Conservation (phyloP, 2,113 vertebrate genomes). For the Callionymus lyra region DNA sequence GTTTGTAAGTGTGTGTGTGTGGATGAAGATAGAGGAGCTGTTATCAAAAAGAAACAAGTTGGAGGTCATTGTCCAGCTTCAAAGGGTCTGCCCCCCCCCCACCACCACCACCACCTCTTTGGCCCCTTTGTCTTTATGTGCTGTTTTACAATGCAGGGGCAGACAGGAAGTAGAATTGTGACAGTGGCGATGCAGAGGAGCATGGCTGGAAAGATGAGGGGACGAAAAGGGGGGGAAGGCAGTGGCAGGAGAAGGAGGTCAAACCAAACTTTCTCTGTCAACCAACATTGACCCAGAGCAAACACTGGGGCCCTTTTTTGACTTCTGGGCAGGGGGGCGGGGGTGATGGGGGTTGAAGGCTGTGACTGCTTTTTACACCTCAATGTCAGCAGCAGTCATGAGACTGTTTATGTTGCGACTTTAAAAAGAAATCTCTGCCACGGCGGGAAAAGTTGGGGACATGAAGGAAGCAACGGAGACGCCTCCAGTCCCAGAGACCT, state of each 20-base stretch:
- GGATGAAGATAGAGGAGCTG: constrained; percentile 12
- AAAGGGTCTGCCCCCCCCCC: constrained; percentile 26
- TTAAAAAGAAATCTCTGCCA: constrained; percentile 11
- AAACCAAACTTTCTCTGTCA: constrained; percentile 34
- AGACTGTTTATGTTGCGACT: constrained; percentile 1
- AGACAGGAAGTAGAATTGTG: constrained; percentile 39
- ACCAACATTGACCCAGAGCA: constrained; percentile 39
- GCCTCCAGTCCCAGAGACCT: constrained; percentile 6
- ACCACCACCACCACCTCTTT: neutral
- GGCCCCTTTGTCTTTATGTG: constrained; percentile 31
- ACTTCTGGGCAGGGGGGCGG: constrained; percentile 17
- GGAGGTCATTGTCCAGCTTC: constrained; percentile 62
- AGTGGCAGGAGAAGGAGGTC: constrained; percentile 4
- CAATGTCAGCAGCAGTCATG: constrained; percentile 17
- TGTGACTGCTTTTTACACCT: constrained; percentile 32
- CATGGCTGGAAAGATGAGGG: constrained; percentile 5
- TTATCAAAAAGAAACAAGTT: constrained; percentile 45
- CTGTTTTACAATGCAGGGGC: constrained; percentile 43
- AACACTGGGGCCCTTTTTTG: constrained; percentile 32
- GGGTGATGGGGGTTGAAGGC: constrained; percentile 18
- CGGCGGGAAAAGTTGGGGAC: constrained; percentile 11
- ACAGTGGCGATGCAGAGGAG: neutral
- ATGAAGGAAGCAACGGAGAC: constrained; percentile 10
- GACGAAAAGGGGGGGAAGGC: constrained; percentile 13
- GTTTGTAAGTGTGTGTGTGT: constrained; percentile 5